Evolutionary conservation across 2,888 invertebrate species (phyloP).

Genomic region (Eupithecia pulchellata): DNA sequence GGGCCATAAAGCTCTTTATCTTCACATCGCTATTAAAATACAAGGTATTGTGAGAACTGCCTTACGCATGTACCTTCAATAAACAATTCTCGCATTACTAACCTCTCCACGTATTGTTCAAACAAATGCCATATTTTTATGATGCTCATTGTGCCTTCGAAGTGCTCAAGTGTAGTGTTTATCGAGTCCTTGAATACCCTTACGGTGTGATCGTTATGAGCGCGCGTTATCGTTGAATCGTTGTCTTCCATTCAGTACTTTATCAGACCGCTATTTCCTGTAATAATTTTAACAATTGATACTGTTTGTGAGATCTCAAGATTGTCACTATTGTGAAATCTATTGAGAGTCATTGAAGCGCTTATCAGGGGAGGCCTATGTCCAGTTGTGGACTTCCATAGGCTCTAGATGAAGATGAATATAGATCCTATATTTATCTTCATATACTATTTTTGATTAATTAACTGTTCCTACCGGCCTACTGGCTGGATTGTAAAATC

Average conservation of each 20-base stretch:
- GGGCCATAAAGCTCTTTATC: neutral
- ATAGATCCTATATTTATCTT: too few species aligned
- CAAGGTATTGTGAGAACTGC: neutral
- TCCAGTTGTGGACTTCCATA: neutral
- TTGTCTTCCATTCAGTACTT: slow-evolving; percentile 33
- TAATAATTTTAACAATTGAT: slow-evolving; percentile 26
- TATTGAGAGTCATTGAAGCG: neutral
- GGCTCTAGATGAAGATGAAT: neutral
- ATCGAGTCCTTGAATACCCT: slow-evolving; percentile 33
- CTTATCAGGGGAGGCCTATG: neutral
- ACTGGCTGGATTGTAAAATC: neutral
- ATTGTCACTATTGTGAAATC: neutral
- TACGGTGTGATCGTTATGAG: slow-evolving; percentile 28
- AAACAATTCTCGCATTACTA: slow-evolving; percentile 46
- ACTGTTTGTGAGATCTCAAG: slow-evolving; percentile 17
- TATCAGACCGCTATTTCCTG: slow-evolving; percentile 29
- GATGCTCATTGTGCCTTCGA: slow-evolving; percentile 42
- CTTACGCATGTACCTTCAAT: neutral
- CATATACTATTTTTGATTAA: neutral
- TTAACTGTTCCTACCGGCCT: neutral
- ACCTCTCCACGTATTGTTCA: slow-evolving; percentile 42
- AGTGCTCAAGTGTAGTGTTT: slow-evolving; percentile 33
- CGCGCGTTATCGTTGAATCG: slow-evolving; percentile 32
- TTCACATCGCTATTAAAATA: neutral
- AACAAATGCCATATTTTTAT: slow-evolving; percentile 56